phyloP scores from a whole-genome alignment of 2,113 vertebrate genomes.

The Carassius carassius region DNA sequence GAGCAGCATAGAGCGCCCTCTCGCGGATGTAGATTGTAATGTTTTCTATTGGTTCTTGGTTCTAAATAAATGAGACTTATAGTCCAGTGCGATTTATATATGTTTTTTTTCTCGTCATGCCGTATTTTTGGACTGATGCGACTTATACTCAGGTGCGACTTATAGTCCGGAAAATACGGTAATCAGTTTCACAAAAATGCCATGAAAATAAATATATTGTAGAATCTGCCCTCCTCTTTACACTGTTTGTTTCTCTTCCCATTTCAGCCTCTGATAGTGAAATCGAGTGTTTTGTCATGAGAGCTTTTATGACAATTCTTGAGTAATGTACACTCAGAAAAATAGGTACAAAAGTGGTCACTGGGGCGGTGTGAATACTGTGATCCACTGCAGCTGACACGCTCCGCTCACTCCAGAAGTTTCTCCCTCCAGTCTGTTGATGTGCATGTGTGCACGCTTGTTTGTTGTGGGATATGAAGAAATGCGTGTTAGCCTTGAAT shows the following conservation, averaged over 20 bases:
- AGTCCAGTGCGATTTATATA: too few species aligned
- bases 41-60: too few species aligned
- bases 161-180: too few species aligned
- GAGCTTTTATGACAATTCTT: slow-evolving; percentile 81
- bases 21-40: too few species aligned
- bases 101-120: too few species aligned
- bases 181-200: neutral
- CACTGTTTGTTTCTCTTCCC: neutral
- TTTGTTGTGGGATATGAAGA: slow-evolving; percentile 1
- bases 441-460: neutral
- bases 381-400: slow-evolving; percentile 80
- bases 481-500: slow-evolving; percentile 46
- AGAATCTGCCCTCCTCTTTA: neutral
- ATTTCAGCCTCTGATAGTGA: slow-evolving; percentile 42
- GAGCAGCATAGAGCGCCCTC: too few species aligned
- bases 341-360: too few species aligned
- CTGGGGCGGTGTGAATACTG: slow-evolving; percentile 76
- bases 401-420: slow-evolving; percentile 64
- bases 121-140: too few species aligned
- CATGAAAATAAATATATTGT: neutral
- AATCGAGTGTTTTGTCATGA: slow-evolving; percentile 76
- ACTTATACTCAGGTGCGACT: too few species aligned
- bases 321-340: slow-evolving; percentile 73
- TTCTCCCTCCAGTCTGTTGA: neutral
- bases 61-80: too few species aligned